Evolutionary conservation across 2,888 invertebrate species (phyloP).

Genomic region (Heteromurus nitidus): DNA sequence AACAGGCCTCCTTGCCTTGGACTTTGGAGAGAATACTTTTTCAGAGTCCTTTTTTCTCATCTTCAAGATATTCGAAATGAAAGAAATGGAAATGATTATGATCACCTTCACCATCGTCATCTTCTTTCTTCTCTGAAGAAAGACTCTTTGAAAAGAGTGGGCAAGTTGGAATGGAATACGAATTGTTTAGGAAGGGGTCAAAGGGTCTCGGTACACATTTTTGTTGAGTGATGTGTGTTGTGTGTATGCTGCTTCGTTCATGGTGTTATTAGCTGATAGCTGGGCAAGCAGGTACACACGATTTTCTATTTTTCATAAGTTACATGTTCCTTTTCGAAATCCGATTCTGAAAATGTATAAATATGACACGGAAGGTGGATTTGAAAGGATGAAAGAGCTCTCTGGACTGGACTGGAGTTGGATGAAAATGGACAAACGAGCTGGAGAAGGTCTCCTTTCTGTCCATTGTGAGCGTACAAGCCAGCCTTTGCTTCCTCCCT

Average conservation of each 20-base stretch:
- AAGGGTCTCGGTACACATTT: constrained; percentile 39
- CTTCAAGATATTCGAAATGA: constrained; percentile 11
- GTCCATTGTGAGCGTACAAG: not conserved
- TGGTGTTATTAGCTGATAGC: too few relatives aligned
- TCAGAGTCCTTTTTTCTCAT: not conserved
- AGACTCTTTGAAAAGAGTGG: not conserved
- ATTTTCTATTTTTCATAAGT: constrained; percentile 17
- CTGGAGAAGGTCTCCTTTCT: constrained; percentile 4
- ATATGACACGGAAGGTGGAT: not conserved
- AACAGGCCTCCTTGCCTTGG: constrained; percentile 15
- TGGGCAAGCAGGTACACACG: too few relatives aligned
- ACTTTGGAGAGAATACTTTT: constrained; percentile 2
- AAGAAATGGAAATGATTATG: constrained; percentile 52
- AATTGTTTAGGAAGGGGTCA: constrained; percentile 37
- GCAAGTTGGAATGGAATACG: constrained; percentile 13
- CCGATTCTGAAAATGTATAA: constrained; percentile 26
- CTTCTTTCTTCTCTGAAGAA: constrained; percentile 18
- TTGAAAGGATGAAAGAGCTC: constrained; percentile 22
- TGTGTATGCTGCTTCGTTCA: not conserved
- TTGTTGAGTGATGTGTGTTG: constrained; percentile 50
- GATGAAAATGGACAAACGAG: constrained; percentile 63
- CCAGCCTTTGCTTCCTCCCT: constrained; percentile 23
- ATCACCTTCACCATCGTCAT: constrained; percentile 47
- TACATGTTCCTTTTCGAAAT: not conserved
- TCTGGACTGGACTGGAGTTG: too few relatives aligned